Conservation (phyloP, 2,888 invertebrate species). For the Rhorus exstirpatorius region DNA sequence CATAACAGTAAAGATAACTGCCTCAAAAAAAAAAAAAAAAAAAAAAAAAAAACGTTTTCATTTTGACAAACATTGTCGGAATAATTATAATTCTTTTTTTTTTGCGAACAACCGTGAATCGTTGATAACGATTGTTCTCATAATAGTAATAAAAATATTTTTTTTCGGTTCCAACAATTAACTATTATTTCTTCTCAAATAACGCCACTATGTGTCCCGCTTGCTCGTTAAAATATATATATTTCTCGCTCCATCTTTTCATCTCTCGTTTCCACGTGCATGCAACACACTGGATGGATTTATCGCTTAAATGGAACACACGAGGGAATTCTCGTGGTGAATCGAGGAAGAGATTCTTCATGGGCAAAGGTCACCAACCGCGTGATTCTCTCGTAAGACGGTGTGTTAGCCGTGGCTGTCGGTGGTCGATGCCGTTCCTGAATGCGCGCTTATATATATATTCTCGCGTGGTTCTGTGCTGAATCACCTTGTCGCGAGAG, state of each 20-base stretch:
- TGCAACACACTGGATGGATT: not conserved
- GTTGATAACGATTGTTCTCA: too few relatives aligned
- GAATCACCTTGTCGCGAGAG: conserved; percentile 37
- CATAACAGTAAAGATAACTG: not conserved
- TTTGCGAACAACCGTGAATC: too few relatives aligned
- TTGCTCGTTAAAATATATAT: not conserved
- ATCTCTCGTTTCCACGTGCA: not conserved
- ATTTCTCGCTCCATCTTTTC: not conserved
- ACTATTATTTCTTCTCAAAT: too few relatives aligned
- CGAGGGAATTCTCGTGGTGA: conserved; percentile 60
- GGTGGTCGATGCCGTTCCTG: conserved; percentile 31
- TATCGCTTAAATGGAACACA: conserved; percentile 50
- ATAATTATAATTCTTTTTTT: too few relatives aligned
- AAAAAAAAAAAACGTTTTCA: too few relatives aligned
- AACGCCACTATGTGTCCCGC: too few relatives aligned
- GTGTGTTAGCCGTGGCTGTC: conserved; percentile 5
- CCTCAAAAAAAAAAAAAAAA: too few relatives aligned
- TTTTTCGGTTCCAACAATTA: too few relatives aligned
- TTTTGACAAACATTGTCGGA: too few relatives aligned
- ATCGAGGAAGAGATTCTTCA: conserved; percentile 70
- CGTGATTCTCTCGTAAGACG: conserved; percentile 55
- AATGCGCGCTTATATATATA: conserved; percentile 48
- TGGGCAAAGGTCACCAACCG: conserved; percentile 80
- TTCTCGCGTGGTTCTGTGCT: conserved; percentile 35
- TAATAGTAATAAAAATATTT: too few relatives aligned